Percentiles rank a stretch among this genome's conserved stretches.
Conservation (phyloP, 2,113 vertebrate genomes). For the Lycocorax pyrrhopterus region DNA sequence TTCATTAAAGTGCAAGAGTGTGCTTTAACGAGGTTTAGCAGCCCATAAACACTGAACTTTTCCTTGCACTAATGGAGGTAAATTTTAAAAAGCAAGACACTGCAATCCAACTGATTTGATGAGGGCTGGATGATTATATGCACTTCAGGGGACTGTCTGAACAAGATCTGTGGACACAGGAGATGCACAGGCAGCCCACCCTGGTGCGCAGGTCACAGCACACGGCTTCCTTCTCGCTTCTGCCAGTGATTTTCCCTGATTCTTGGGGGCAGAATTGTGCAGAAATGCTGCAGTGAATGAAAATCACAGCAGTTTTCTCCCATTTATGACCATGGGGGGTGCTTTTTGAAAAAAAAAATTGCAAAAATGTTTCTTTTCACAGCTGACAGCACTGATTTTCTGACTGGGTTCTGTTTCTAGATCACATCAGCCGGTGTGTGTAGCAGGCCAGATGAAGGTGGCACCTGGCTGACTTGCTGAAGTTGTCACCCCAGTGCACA, state of each 20-base stretch:
- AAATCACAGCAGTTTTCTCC: background rate
- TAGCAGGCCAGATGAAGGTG: background rate
- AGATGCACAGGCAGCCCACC: background rate
- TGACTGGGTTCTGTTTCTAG: background rate
- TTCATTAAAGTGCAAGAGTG: background rate
- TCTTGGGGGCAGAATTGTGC: background rate
- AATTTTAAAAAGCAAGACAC: background rate
- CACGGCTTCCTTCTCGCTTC: background rate
- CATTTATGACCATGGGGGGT: background rate
- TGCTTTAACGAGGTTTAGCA: background rate
- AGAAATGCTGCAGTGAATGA: background rate
- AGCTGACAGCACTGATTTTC: background rate
- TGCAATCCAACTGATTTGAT: background rate
- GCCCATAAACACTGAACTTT: background rate
- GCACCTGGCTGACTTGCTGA: background rate
- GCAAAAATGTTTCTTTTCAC: background rate
- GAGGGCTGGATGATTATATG: background rate
- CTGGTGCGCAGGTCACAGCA: accelerated
- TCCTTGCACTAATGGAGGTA: background rate
- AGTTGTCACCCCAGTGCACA: background rate
- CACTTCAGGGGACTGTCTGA: background rate
- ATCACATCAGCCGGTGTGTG: background rate
- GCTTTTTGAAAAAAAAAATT: background rate
- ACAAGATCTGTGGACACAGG: background rate
- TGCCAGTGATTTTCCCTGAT: background rate